These are phyloP conservation scores for Nomia melanderi DNA, from an alignment of 1,140 invertebrate genomes.

Conservation along the genomic window DNA sequence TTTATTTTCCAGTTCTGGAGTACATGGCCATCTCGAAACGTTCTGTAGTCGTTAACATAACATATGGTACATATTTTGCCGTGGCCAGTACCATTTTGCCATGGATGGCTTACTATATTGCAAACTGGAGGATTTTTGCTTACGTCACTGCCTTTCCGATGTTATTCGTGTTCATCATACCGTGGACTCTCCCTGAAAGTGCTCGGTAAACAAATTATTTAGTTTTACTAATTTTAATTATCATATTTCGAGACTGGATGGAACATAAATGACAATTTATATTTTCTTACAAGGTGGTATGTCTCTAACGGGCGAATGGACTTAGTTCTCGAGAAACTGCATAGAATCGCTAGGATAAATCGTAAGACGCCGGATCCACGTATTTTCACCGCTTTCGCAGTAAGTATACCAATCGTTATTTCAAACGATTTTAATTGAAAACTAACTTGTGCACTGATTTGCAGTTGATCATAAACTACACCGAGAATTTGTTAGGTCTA, in stretches of 20 bases:
- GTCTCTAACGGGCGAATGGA: constrained; percentile 73
- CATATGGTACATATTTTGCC: constrained; percentile 77
- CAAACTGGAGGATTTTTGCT: constrained; percentile 74
- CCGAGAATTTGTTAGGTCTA: too few relatives aligned
- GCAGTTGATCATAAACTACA: too few relatives aligned
- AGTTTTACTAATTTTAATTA: not conserved
- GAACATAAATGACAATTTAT: not conserved
- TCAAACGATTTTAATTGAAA: not conserved
- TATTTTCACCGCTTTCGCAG: constrained; percentile 67
- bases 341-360: constrained; percentile 75
- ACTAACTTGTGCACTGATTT: too few relatives aligned
- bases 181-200: constrained; percentile 79
- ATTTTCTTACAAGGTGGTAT: constrained; percentile 72
- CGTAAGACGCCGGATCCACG: constrained; percentile 66
- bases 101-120: constrained; percentile 77
- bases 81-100: constrained; percentile 74
- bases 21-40: constrained; percentile 76
- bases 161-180: constrained; percentile 71
- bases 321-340: constrained; percentile 74
- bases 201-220: constrained; percentile 68
- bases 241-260: too few relatives aligned
- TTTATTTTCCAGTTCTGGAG: constrained; percentile 70
- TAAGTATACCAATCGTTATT: constrained; percentile 52
- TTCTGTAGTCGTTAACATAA: constrained; percentile 75
- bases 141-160: constrained; percentile 73